phyloP scores from a whole-genome alignment of 2,888 invertebrate genomes.

The Chrysomela aeneicollis region DNA sequence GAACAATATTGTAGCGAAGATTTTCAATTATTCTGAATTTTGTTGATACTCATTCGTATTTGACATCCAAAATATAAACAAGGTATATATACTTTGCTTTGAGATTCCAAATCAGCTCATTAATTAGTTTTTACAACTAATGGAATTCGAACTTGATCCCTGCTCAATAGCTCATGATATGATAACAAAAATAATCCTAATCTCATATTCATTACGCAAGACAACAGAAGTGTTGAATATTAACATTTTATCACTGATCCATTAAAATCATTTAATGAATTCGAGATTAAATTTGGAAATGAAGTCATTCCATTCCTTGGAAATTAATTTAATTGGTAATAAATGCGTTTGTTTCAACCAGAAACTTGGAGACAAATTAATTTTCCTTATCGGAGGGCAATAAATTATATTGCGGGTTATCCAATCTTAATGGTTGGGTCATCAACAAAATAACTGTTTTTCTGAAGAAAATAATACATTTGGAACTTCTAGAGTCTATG shows the following conservation, averaged over 20 bases:
- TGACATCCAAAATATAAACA: too few species aligned
- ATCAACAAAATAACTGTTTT: conserved; percentile 19
- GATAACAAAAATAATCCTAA: background rate
- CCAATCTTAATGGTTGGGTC: conserved; percentile 44
- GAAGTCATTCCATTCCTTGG: conserved; percentile 31
- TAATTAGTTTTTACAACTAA: too few species aligned
- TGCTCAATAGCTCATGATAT: background rate
- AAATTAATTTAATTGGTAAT: conserved; percentile 33
- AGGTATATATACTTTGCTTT: too few species aligned
- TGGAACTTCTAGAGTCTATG: background rate
- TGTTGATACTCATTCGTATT: too few species aligned
- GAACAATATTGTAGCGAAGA: too few species aligned
- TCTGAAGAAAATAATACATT: background rate
- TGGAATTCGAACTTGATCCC: background rate
- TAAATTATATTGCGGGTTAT: conserved; percentile 43
- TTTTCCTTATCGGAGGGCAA: conserved; percentile 41
- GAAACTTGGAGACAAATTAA: conserved; percentile 41
- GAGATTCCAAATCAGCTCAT: too few species aligned
- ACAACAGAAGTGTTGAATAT: background rate
- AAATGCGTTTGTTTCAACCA: conserved; percentile 38
- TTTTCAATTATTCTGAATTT: too few species aligned
- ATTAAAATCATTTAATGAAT: background rate
- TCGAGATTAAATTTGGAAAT: conserved; percentile 37
- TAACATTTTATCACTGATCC: background rate
- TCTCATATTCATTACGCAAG: background rate